Evolutionary conservation across 30 jellyfish, hydroid and myxozoan species (phyloP).

Genomic region (Turritopsis dohrnii): DNA sequence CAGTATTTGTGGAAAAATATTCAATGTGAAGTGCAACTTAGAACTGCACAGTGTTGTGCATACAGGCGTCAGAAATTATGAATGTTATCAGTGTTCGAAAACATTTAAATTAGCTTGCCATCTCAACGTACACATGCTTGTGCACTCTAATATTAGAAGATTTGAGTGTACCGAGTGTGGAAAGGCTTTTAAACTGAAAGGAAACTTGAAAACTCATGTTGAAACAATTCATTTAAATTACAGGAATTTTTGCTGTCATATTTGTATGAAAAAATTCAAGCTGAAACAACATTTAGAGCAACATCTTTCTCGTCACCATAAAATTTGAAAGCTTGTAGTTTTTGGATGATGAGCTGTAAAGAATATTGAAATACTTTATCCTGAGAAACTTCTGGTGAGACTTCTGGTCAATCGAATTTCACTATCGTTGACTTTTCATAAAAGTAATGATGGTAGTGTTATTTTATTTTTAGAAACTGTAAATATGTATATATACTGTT

Average conservation of each 20-base stretch:
- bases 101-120: neutral
- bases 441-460: no score
- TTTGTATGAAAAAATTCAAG: neutral
- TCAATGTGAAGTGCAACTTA: neutral
- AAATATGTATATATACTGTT: no score
- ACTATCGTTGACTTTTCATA: no score
- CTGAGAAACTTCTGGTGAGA: no score
- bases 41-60: neutral
- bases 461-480: no score
- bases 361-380: neutral
- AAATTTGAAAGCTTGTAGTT: neutral
- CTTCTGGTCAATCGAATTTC: no score
- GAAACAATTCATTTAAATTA: neutral
- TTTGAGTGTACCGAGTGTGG: constrained; percentile 1
- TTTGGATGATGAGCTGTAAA: no score
- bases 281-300: neutral
- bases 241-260: neutral
- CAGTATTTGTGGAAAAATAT: neutral
- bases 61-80: neutral
- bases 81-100: neutral
- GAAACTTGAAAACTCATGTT: neutral
- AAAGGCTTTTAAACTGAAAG: neutral
- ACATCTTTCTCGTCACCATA: neutral
- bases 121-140: neutral
- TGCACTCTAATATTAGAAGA: neutral